A percentile compares a stretch with the other conserved stretches of the same genome.
phyloP scores from a whole-genome alignment of 2,888 invertebrate species.

The Junonia oenone region DNA sequence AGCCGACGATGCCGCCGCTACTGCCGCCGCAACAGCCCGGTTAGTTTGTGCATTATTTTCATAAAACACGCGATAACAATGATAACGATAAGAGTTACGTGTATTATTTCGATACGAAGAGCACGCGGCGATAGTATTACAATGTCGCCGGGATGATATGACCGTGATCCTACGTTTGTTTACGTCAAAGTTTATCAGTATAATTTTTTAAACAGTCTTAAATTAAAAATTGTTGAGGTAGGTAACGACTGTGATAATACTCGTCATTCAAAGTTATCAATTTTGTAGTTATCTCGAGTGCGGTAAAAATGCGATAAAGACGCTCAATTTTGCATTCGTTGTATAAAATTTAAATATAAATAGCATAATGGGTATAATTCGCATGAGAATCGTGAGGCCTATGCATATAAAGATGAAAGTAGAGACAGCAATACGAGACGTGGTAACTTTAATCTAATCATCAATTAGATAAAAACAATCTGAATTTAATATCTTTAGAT shows the following conservation, averaged over 20 bases:
- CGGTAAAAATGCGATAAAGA: background rate
- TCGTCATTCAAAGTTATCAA: background rate
- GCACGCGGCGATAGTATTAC: slow-evolving; percentile 1
- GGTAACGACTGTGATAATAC: background rate
- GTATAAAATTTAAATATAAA: background rate
- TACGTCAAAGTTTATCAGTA: slow-evolving; percentile 8
- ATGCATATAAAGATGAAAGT: background rate
- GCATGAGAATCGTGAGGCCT: background rate
- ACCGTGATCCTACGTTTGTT: slow-evolving; percentile 1
- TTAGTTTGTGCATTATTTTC: slow-evolving; percentile 48
- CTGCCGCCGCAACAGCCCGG: slow-evolving; percentile 70
- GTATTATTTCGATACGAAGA: slow-evolving; percentile 3
- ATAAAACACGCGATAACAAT: slow-evolving; percentile 13
- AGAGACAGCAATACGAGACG: background rate
- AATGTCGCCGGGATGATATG: slow-evolving; percentile 12
- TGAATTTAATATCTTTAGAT: background rate
- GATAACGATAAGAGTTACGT: slow-evolving; percentile 13
- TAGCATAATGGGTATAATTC: background rate
- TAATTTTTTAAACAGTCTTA: background rate
- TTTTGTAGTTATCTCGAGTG: background rate
- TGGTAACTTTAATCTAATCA: background rate
- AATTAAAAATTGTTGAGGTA: slow-evolving; percentile 10
- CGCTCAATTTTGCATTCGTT: background rate
- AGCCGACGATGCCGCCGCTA: slow-evolving; percentile 70
- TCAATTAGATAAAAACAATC: background rate